Conservation (phyloP, 2,797 vertebrate genomes). For the Sebastes hubbsi region DNA sequence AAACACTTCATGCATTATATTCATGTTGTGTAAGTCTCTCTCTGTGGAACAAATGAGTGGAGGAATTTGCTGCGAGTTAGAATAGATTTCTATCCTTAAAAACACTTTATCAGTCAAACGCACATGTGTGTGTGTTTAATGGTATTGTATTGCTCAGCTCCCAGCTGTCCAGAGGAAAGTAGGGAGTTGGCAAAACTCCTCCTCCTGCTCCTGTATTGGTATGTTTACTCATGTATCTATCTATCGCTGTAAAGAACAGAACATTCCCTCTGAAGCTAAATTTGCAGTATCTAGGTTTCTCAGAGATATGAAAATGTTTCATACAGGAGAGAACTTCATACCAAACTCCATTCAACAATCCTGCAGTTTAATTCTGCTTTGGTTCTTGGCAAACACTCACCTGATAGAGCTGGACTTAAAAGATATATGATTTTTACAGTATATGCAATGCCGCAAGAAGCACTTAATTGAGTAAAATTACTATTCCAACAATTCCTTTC, state of each 20-base stretch:
- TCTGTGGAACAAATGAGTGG: neutral
- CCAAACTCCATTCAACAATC: neutral
- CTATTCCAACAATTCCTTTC: neutral
- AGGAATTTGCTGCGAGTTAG: neutral
- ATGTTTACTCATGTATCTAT: conserved; percentile 38
- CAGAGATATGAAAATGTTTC: neutral
- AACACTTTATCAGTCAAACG: neutral
- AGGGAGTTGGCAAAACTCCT: conserved; percentile 13
- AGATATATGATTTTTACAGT: neutral
- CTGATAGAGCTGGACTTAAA: neutral
- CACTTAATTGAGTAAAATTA: neutral
- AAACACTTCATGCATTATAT: neutral
- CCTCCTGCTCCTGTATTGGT: neutral
- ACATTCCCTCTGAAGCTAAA: conserved; percentile 14
- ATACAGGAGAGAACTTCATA: neutral
- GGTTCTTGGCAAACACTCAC: neutral
- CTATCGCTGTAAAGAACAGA: neutral
- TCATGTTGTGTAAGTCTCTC: neutral
- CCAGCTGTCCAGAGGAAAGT: neutral
- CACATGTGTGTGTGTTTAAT: neutral
- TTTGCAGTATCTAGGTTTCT: neutral
- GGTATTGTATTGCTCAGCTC: conserved; percentile 37
- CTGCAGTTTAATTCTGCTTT: neutral
- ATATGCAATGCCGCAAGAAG: neutral
- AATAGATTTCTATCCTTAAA: neutral